Evolutionary conservation across 2,113 vertebrate genomes (phyloP).

Genomic region (Planiliza haematocheilus): DNA sequence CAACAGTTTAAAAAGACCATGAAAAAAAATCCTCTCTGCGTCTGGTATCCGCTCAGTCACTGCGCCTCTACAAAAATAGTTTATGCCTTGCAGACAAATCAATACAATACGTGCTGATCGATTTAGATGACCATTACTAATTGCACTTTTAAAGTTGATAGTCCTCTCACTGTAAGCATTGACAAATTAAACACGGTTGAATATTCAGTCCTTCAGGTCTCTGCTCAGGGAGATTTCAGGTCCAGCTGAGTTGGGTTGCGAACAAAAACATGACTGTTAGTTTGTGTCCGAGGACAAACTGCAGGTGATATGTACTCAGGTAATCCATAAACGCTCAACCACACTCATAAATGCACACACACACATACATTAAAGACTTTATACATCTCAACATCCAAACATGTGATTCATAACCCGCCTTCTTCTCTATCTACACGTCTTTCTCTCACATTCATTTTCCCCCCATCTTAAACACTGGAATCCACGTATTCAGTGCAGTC

Average conservation of each 20-base stretch:
- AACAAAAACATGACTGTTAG: conserved; percentile 64
- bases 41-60: conserved; percentile 55
- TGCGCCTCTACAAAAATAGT: conserved; percentile 78
- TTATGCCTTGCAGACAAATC: conserved; percentile 77
- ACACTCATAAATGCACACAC: conserved; percentile 71
- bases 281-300: conserved; percentile 70
- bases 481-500: conserved; percentile 42
- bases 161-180: conserved; percentile 78
- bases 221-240: conserved; percentile 72
- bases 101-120: conserved; percentile 79
- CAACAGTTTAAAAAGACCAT: conserved; percentile 51
- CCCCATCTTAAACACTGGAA: conserved; percentile 44
- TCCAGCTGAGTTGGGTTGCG: conserved; percentile 65
- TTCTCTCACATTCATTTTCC: conserved; percentile 60
- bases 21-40: conserved; percentile 34
- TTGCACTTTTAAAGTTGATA: conserved; percentile 85
- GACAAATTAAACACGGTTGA: conserved; percentile 69
- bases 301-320: conserved; percentile 72
- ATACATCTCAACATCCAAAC: conserved; percentile 73
- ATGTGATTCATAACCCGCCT: conserved; percentile 56
- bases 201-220: conserved; percentile 61
- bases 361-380: conserved; percentile 75
- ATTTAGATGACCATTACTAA: conserved; percentile 82
- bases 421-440: conserved; percentile 41
- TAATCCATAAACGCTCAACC: conserved; percentile 57